Percentiles rank a stretch among this genome's conserved stretches.
These are phyloP conservation scores for Orchestes rusci DNA, from an alignment of 2,888 invertebrate species.

Conservation along the genomic window DNA sequence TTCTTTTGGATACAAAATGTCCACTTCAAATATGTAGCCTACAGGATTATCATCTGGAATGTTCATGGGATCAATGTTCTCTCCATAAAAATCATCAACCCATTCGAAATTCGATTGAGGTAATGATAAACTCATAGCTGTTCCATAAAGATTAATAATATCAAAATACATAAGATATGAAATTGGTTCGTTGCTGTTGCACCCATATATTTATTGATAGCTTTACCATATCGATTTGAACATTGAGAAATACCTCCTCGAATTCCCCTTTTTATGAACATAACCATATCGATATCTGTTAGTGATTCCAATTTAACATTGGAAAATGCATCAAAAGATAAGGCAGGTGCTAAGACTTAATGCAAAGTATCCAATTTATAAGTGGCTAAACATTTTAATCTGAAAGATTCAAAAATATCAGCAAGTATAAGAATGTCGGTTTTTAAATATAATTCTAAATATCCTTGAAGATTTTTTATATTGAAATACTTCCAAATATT, in stretches of 20 bases:
- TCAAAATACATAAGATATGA: slow-evolving; percentile 7
- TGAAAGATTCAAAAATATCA: no score
- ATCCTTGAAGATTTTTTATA: no score
- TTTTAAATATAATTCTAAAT: no score
- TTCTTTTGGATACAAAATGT: slow-evolving; percentile 4
- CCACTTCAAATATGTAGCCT: slow-evolving; percentile 8
- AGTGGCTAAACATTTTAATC: no score
- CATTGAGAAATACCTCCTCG: slow-evolving; percentile 27
- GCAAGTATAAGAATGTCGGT: no score
- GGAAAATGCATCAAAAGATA: no score
- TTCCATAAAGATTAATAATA: slow-evolving; percentile 7
- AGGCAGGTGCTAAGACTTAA: no score
- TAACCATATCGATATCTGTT: slow-evolving; percentile 22
- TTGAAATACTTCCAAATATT: no score
- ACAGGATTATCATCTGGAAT: slow-evolving; percentile 1
- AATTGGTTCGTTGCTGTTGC: background rate
- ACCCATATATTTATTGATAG: slow-evolving; percentile 2
- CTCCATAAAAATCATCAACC: background rate
- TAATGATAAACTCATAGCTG: slow-evolving; percentile 5
- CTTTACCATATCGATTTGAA: background rate
- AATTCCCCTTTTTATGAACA: slow-evolving; percentile 1
- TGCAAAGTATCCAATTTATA: no score
- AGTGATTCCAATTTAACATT: background rate
- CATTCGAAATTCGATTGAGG: slow-evolving; percentile 1
- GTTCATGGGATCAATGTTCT: background rate